Percentiles rank a stretch among this genome's conserved stretches.
phyloP scores from a whole-genome alignment of 1,140 invertebrate genomes.

The Lepidotrigona ventralis region DNA sequence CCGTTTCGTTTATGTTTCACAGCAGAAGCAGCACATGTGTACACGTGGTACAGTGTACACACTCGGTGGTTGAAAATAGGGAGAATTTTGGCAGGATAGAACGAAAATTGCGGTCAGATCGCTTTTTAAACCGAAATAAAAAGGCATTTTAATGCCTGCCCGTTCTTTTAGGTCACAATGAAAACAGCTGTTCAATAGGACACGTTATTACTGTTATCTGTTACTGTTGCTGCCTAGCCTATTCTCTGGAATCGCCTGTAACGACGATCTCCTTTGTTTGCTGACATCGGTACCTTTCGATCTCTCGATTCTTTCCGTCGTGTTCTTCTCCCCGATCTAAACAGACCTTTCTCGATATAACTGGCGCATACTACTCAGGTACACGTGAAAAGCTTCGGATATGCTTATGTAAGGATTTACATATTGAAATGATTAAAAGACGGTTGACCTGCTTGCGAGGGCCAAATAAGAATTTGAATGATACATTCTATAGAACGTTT shows the following conservation, averaged over 20 bases:
- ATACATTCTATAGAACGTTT: background rate
- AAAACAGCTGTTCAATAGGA: constrained; percentile 22
- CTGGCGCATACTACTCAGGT: background rate
- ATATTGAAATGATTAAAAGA: constrained; percentile 19
- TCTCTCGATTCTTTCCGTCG: background rate
- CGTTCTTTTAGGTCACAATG: constrained; percentile 29
- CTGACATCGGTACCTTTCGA: constrained; percentile 10
- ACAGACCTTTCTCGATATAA: background rate
- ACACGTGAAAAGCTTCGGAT: background rate
- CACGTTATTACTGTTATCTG: background rate
- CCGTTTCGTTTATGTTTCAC: constrained; percentile 11
- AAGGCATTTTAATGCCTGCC: constrained; percentile 3
- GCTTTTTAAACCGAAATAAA: constrained; percentile 40
- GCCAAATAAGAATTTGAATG: background rate
- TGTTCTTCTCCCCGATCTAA: background rate
- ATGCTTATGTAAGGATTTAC: background rate
- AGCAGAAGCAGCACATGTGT: background rate
- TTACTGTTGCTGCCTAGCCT: background rate
- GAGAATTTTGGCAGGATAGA: background rate
- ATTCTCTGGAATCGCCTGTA: background rate
- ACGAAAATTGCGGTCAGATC: constrained; percentile 26
- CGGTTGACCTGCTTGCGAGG: constrained; percentile 11
- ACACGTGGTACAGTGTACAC: background rate
- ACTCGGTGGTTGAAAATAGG: constrained; percentile 16
- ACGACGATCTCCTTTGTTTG: constrained; percentile 1